Percentiles rank a stretch among this genome's conserved stretches.
These are phyloP conservation scores for Drosophila elegans DNA, from an alignment of 1,140 invertebrate genomes.

Conservation along the genomic window DNA sequence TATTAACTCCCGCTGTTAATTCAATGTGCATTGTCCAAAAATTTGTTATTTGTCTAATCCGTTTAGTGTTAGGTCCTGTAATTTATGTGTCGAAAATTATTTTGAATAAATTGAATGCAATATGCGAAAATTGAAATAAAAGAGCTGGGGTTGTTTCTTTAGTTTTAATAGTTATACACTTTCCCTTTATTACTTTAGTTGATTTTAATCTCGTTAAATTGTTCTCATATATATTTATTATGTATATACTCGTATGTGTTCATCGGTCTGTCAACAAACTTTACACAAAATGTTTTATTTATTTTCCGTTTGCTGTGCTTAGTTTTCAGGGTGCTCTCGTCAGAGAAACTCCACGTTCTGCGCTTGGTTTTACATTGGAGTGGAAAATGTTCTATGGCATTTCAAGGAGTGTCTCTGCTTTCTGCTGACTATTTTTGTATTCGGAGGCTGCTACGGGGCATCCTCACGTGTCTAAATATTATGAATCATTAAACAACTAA, in stretches of 20 bases:
- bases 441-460: constrained; percentile 20
- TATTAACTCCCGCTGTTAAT: constrained; percentile 52
- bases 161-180: constrained; percentile 83
- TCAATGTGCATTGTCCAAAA: constrained; percentile 52
- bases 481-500: constrained; percentile 75
- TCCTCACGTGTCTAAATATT: constrained; percentile 44
- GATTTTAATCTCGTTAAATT: constrained; percentile 81
- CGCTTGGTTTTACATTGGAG: constrained; percentile 40
- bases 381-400: constrained; percentile 48
- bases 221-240: constrained; percentile 68
- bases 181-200: constrained; percentile 80
- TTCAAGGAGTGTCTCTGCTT: constrained; percentile 29
- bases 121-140: constrained; percentile 26
- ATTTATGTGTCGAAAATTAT: constrained; percentile 27
- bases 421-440: constrained; percentile 26
- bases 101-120: constrained; percentile 51
- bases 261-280: constrained; percentile 57
- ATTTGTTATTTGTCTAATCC: constrained; percentile 26
- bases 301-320: constrained; percentile 43
- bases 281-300: constrained; percentile 59
- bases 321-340: constrained; percentile 28
- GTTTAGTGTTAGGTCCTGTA: constrained; percentile 21
- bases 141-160: constrained; percentile 36
- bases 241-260: constrained; percentile 56
- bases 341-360: constrained; percentile 19